These are phyloP conservation scores for Grallaria varia DNA, from an alignment of 2,113 vertebrate species.

Conservation along the genomic window DNA sequence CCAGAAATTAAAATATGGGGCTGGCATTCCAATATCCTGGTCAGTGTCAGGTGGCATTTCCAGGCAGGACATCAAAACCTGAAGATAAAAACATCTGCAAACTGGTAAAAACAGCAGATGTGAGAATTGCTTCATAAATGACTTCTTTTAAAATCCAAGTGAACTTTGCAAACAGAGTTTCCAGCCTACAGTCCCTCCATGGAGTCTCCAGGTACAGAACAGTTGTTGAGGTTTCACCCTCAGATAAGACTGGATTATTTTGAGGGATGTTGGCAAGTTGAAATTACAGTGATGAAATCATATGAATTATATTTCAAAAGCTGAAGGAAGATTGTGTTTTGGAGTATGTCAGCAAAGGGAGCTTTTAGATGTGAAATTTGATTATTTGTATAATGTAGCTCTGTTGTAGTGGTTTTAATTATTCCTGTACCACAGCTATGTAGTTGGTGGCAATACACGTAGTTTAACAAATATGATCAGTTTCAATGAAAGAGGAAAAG, in stretches of 20 bases:
- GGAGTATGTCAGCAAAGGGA: neutral
- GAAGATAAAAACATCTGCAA: neutral
- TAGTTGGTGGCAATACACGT: neutral
- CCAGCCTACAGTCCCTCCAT: neutral
- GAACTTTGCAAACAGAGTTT: neutral
- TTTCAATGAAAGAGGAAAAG: neutral
- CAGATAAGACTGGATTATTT: neutral
- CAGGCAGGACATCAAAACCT: neutral
- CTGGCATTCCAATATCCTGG: neutral
- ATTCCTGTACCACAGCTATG: neutral
- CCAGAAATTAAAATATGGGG: neutral
- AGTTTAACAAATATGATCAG: constrained; percentile 11
- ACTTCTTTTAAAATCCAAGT: neutral
- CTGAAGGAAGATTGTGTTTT: neutral
- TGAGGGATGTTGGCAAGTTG: neutral
- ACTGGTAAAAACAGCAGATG: neutral
- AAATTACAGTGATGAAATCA: neutral
- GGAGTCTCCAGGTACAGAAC: neutral
- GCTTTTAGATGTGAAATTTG: neutral
- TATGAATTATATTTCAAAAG: neutral
- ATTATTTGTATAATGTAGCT: neutral
- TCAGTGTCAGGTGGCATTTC: neutral
- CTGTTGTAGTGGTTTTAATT: neutral
- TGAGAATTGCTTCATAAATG: neutral
- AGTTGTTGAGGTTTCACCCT: neutral